Evolutionary conservation across 2,888 invertebrate genomes (phyloP), one percentile per base, ranked within the genome.

Genomic region (Polydrusus tereticollis): DNA sequence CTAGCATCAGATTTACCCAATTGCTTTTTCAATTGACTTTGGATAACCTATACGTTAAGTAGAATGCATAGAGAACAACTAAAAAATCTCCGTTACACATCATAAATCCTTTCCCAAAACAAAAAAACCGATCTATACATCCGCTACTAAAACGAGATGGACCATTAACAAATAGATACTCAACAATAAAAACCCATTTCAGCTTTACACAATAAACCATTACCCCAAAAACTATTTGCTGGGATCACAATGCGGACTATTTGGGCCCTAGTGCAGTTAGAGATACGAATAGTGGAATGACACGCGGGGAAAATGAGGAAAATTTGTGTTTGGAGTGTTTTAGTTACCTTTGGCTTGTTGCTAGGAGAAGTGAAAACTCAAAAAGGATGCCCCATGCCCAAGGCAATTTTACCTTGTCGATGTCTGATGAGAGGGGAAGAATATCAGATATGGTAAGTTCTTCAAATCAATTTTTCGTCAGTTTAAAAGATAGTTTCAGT

Each of bases 341-440:
- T 69, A 0, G 21, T 59, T 23, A 2, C 65, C 41, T 45, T 55
- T 43, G 58, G 43, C 8, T 10, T 59, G n/a, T 33, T 47, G 7
- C 4, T 64, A 14, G 12, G 47, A 5, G 65, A 10, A 14, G 18
- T 29, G 2, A 16, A 47, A 1, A 77, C 69, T 3, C 73, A 77
- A 43, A 79, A 78, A 72, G 83, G 86, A 82, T 95, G 95, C 83
- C 95, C 95, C 23, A 87, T 90, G 23, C 91, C 93, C 73, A 93
- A 94, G 80, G 88, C 89, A 55, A 94, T 95, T 79, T 85, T 93
- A 69, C 95, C 95, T 21, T 95, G 95, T 83, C 90, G 94, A 78
- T 95, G 95, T 84, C 90, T 94, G 26, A 88, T 91, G 75, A 89
- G 93, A 55, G 90, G 90, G 80, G 91, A 92, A 81, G 94, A 95